Percentiles rank a stretch among this genome's conserved stretches.
phyloP scores from a whole-genome alignment of 2,797 vertebrate genomes.

The Astyanax mexicanus region DNA sequence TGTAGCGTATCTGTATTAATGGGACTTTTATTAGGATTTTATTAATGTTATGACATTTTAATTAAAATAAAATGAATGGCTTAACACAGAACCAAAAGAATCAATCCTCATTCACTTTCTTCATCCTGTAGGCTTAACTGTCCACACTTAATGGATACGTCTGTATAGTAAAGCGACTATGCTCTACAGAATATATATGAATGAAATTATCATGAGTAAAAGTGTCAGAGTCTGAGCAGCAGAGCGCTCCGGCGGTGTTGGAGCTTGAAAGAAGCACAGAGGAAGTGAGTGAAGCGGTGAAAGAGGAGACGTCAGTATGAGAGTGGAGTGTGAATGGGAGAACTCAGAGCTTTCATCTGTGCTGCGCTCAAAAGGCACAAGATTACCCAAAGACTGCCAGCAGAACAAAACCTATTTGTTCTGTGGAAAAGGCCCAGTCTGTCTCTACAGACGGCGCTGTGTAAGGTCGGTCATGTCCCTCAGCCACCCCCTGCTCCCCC shows the following conservation, averaged over 20 bases:
- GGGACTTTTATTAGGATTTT: too few species aligned
- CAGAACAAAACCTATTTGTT: conserved; percentile 38
- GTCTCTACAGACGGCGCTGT: background rate
- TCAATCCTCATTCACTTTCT: background rate
- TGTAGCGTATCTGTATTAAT: too few species aligned
- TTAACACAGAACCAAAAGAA: too few species aligned
- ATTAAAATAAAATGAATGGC: too few species aligned
- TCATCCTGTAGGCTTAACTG: background rate
- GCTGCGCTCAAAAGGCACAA: conserved; percentile 19
- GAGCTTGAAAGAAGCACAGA: background rate
- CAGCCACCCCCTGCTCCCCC: background rate
- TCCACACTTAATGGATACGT: too few species aligned
- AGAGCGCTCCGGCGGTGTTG: background rate
- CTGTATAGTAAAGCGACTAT: too few species aligned
- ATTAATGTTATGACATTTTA: too few species aligned
- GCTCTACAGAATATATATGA: background rate
- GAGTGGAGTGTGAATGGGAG: conserved; percentile 19
- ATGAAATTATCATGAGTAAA: background rate
- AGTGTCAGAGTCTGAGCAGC: background rate
- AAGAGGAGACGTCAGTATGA: conserved; percentile 17
- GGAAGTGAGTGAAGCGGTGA: conserved; percentile 17
- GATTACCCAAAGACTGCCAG: conserved; percentile 29
- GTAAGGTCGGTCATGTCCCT: conserved; percentile 1
- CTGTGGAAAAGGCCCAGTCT: conserved; percentile 11
- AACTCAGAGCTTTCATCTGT: conserved; percentile 37